Conservation (phyloP, 2,797 vertebrate genomes). For the Sarcophilus harrisii region DNA sequence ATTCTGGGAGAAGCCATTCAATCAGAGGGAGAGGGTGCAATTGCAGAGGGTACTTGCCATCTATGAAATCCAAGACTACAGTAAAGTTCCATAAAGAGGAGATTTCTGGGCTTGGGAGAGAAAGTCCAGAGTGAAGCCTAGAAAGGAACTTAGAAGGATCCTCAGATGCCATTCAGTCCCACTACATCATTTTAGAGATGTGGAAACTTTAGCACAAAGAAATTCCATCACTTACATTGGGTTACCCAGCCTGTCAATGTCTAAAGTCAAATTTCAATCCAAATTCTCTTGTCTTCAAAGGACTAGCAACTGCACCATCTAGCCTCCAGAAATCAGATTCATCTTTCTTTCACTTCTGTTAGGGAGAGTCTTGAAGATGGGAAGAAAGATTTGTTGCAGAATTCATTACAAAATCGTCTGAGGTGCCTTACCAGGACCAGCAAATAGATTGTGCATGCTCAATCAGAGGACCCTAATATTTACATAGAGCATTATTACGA, state of each 20-base stretch:
- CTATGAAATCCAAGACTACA: neutral
- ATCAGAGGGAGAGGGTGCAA: neutral
- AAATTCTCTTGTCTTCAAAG: neutral
- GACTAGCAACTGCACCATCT: neutral
- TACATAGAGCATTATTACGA: no score
- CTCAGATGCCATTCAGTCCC: neutral
- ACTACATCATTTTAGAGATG: neutral
- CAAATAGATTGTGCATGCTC: neutral
- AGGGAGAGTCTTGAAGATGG: neutral
- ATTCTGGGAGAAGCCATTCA: neutral
- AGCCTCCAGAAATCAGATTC: neutral
- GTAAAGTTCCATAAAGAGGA: neutral
- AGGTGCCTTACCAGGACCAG: neutral
- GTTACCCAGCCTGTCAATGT: neutral
- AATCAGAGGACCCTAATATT: neutral
- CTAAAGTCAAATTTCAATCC: neutral
- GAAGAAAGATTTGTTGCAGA: neutral
- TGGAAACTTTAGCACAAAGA: neutral
- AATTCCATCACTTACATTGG: neutral
- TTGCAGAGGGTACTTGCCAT: neutral
- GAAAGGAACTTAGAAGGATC: neutral
- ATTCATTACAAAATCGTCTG: neutral
- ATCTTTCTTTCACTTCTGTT: neutral
- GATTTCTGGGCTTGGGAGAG: neutral
- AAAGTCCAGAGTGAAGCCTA: neutral